These are phyloP conservation scores for Norana najaformis DNA, from an alignment of 2,888 invertebrate species.

Conservation along the genomic window DNA sequence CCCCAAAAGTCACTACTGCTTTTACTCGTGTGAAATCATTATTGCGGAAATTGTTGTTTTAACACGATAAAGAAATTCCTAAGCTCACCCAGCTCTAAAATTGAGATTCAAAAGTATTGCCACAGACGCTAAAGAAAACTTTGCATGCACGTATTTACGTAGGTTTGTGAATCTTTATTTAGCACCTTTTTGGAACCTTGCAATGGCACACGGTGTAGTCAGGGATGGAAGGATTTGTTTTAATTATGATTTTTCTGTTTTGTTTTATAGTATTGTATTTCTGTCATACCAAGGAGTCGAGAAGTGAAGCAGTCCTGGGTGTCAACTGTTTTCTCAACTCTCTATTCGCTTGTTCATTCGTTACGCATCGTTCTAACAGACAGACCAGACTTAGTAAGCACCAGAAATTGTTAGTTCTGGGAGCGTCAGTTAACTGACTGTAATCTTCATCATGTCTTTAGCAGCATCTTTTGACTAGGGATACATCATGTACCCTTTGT, in stretches of 20 bases:
- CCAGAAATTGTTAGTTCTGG: background rate
- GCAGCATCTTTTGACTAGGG: background rate
- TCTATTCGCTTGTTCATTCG: constrained; percentile 73
- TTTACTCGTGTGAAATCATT: too few species aligned
- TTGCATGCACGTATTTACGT: background rate
- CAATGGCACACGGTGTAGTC: background rate
- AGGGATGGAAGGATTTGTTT: background rate
- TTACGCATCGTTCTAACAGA: constrained; percentile 73
- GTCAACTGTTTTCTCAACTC: constrained; percentile 77
- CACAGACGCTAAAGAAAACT: too few species aligned
- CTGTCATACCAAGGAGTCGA: constrained; percentile 79
- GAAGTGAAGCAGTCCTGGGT: constrained; percentile 84
- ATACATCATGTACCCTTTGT: too few species aligned
- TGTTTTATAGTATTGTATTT: constrained; percentile 60
- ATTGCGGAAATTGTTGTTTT: too few species aligned
- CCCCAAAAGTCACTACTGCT: too few species aligned
- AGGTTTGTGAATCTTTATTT: background rate
- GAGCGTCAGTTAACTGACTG: background rate
- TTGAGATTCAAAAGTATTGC: too few species aligned
- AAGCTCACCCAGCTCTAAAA: too few species aligned
- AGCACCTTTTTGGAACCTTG: background rate
- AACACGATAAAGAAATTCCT: too few species aligned
- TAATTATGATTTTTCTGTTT: background rate
- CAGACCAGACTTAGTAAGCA: constrained; percentile 73
- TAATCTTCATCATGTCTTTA: background rate